A percentile compares a stretch with the other conserved stretches of the same genome.
phyloP scores from a whole-genome alignment of 2,113 vertebrate species.

The Penelope pileata region DNA sequence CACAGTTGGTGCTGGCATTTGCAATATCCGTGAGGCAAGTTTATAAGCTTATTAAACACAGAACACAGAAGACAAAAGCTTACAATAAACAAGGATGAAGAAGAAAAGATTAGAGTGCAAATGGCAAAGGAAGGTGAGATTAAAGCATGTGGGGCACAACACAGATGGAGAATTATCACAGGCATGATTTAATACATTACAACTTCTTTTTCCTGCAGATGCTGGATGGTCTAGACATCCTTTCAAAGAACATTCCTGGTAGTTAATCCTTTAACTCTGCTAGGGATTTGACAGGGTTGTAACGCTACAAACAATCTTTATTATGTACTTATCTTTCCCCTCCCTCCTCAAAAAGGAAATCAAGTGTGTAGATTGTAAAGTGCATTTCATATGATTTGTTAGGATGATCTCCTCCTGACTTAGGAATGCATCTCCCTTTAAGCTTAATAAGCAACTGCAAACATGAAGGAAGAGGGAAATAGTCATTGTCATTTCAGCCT shows the following conservation, averaged over 20 bases:
- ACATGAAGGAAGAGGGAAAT: neutral
- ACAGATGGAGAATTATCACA: slow-evolving; percentile 26
- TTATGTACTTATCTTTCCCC: neutral
- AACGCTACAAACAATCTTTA: slow-evolving; percentile 19
- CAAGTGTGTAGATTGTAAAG: neutral
- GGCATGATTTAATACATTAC: slow-evolving; percentile 21
- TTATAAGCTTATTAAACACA: slow-evolving; percentile 66
- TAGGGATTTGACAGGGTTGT: neutral
- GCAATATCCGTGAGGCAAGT: slow-evolving; percentile 45
- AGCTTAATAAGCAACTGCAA: neutral
- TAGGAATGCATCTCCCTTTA: neutral
- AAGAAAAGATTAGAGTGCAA: slow-evolving; percentile 42
- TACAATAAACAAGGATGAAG: slow-evolving; percentile 66
- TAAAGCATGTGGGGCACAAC: neutral
- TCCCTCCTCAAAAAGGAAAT: neutral
- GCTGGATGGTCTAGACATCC: neutral
- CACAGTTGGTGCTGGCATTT: slow-evolving; percentile 38
- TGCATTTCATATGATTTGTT: neutral
- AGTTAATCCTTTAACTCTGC: slow-evolving; percentile 39
- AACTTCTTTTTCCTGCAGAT: slow-evolving; percentile 32
- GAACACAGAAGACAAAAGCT: slow-evolving; percentile 65
- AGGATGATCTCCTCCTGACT: neutral
- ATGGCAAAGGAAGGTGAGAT: slow-evolving; percentile 54
- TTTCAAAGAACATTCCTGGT: slow-evolving; percentile 59
- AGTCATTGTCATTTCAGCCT: neutral